Evolutionary conservation across 2,888 invertebrate species (phyloP), one percentile per base, ranked within the genome.

Genomic region (Chloroclysta siterata): DNA sequence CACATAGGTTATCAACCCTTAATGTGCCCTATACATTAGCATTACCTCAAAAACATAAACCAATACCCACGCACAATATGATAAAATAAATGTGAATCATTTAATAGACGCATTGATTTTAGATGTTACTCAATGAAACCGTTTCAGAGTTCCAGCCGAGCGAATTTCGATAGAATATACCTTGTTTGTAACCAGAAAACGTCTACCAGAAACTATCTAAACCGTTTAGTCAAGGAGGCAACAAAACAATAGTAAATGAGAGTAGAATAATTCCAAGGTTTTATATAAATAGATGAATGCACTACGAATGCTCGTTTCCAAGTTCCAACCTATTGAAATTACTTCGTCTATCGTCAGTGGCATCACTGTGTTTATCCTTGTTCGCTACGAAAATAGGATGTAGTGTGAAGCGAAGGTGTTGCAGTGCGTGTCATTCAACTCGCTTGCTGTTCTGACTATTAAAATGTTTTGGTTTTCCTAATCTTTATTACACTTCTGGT

Each of bases 241-340:
- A 14, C 22, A 14, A 51, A 52, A 10, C n/a, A 66, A 65, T 71
- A 68, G 66, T 72, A 66, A 70, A 67, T 46, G 17, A 65, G 63
- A 60, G 50, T 59, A 68, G 67, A 77, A 73, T 73, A 72, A 72
- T 73, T 76, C 76, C 80, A 82, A 81, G 79, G 78, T 71, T 76
- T 64, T 74, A 71, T 77, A 79, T 75, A 73, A 75, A 81, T 80
- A 78, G 60, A 67, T 60, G 64, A 74, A 68, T 77, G 73, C 71
- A 77, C 46, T 47, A 46, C 39, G 15, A 53, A 66, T 70, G 68
- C 62, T 71, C 53, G 53, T 71, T 66, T 71, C 68, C 39, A 52
- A 52, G 52, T 52, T 22, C 39, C 59, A 64, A 33, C 14, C 53
- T 56, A 22, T 53, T 58, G 42, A 58, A 54, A 61, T 47, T 58